Base-by-base conservation (phyloP, 2,797 vertebrate genomes). In the Phaenicophaeus curvirostris region DNA sequence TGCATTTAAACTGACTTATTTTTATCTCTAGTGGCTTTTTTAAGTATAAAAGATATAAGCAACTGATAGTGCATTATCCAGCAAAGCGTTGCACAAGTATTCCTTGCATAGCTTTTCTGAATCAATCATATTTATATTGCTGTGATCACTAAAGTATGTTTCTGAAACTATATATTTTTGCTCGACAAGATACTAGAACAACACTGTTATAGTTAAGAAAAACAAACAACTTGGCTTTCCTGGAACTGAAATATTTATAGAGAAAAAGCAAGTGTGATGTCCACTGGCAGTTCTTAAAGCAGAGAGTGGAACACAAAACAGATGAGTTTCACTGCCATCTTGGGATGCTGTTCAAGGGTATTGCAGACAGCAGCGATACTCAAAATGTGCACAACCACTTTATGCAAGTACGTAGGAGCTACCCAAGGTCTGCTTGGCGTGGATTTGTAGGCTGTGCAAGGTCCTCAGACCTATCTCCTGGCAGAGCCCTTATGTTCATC, bases 101-200 rank as follows among this genome's bases (percentile, higher is more conserved):
- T 92, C 27, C 63, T 88, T 81, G 77, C 54, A 79, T 11, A 61
- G 51, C 27, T 94, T 80, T 84, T 78, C 25, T 67, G 53, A 68
- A 94, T 89, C 76, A 90, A 72, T 82, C 39, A 53, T 89, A 73
- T 95, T 96, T 93, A 65, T 81, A 58, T 86, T 89, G 69, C 76
- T 92, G 63, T 92, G 33, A 91, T 87, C 44, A 84, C 68, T 87
- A 78, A 91, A 90, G 24, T n/a, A 71, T 13, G 35, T 67, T 68
- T 95, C 68, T 90, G 28, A 85, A 87, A 59, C 77, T 80, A 15
- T 82, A 74, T 61, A 9, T 80, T 92, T 93, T 95, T 95, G 51
- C 81, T 94, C 46, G 86, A 85, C n/a, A 44, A 46, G 85, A 25
- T 66, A 63, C 57, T 75, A 51, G 35, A 73, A 59, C 55, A 87